These are phyloP conservation scores for Odontamblyopus lacepedii DNA, from an alignment of 2,797 vertebrate species.

Conservation along the genomic window DNA sequence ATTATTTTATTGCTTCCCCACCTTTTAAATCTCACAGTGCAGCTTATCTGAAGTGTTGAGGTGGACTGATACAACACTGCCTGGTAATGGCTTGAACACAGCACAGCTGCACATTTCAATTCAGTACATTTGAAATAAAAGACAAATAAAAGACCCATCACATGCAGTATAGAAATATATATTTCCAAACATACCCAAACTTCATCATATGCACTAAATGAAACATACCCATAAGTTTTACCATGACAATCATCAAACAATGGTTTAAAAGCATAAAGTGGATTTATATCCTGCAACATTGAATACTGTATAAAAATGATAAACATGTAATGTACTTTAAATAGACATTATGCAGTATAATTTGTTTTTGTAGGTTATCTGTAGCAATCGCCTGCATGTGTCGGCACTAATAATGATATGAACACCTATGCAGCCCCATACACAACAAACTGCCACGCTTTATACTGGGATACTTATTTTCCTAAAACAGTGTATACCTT, in stretches of 20 bases:
- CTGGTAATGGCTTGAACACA: constrained; percentile 51
- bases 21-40: constrained; percentile 63
- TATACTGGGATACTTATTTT: constrained; percentile 4
- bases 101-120: constrained; percentile 49
- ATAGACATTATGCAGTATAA: neutral
- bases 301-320: neutral
- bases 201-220: neutral
- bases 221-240: neutral
- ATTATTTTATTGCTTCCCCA: constrained; percentile 56
- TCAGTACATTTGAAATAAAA: constrained; percentile 35
- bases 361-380: neutral
- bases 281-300: neutral
- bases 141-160: neutral
- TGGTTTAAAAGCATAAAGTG: constrained; percentile 1
- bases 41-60: constrained; percentile 49
- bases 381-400: neutral
- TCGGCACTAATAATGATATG: neutral
- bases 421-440: neutral
- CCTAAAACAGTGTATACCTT: neutral
- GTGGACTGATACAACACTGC: constrained; percentile 37
- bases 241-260: constrained; percentile 3
- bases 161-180: neutral
- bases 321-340: neutral
- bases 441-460: neutral
- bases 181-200: neutral